Evolutionary conservation across 2,888 invertebrate genomes (phyloP), one percentile per base, ranked within the genome.

Genomic region (Sarcophaga rosellei): DNA sequence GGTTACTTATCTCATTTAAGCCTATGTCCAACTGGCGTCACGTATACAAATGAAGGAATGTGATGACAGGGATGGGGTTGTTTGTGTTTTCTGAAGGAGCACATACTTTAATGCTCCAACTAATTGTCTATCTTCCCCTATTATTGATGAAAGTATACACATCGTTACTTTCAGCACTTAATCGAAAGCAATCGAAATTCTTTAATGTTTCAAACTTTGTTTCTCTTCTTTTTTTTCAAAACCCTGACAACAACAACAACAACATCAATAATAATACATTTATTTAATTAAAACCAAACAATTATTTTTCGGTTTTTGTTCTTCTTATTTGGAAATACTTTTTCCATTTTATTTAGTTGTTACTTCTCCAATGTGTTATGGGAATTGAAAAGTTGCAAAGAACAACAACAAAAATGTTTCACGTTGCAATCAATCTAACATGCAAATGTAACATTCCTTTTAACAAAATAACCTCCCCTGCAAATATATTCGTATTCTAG

Each of bases 281-380:
- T 81, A 72, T 72, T 86, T 86, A 86, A 84, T 86, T 84, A 84
- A 86, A 81, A 1, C 66, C 66, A 86, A 75, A 62, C 75, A 84
- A 78, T 86, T 81, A 81, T 62, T 63, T 62, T 63, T 81, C 25
- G n/a, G 66, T 53, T 59, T 25, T 17, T 53, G 69, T 62, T 73
- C 25, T 74, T 74, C 8, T 86, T 81, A 84, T 61, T 63, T 81
- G 35, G 17, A 57, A 62, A 23, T 72, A 23, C 61, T 62, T 57
- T 25, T 57, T 25, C 53, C 44, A 68, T 45, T 74, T 74, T 79
- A 61, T 61, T 20, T 62, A 21, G 17, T 72, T 59, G 17, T 65
- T 59, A 53, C 4, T 44, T 61, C 17, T 47, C 11, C 21, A 25
- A 0, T 12, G 1, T 17, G 77, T 69, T 66, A 45, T 78, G 84